Evolutionary conservation across 2,888 invertebrate species (phyloP).

Genomic region (Lepidonotus clava): DNA sequence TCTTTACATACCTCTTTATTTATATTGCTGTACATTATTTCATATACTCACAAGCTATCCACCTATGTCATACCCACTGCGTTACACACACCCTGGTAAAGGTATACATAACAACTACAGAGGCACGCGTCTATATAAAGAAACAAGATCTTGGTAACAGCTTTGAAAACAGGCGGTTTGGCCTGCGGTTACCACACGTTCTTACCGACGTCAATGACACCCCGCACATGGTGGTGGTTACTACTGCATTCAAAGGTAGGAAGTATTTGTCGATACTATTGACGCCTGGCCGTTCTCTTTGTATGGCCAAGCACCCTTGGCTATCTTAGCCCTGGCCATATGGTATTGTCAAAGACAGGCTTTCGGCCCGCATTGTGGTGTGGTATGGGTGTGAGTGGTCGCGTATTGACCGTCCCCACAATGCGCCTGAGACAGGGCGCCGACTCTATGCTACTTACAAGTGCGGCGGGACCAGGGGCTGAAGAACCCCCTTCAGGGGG

Average conservation of each 20-base stretch:
- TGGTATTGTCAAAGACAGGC: slow-evolving; percentile 17
- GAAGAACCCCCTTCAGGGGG: slow-evolving; percentile 39
- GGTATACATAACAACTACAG: no score
- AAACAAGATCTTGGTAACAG: neutral
- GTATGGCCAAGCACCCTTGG: neutral
- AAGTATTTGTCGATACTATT: slow-evolving; percentile 9
- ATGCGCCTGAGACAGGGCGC: slow-evolving; percentile 28
- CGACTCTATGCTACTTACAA: slow-evolving; percentile 45
- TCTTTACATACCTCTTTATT: neutral
- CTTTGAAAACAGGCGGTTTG: no score
- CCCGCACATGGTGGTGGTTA: neutral
- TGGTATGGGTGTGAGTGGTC: neutral
- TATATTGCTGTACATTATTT: neutral
- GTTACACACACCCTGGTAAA: no score
- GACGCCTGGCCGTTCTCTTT: neutral
- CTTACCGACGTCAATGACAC: neutral
- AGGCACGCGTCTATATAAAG: neutral
- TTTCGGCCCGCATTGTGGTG: neutral
- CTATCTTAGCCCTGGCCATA: slow-evolving; percentile 18
- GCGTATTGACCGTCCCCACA: neutral
- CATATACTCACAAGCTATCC: neutral
- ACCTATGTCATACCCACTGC: no score
- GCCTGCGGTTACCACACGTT: neutral
- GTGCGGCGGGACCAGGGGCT: neutral
- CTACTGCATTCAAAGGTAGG: neutral